Evolutionary conservation across 2,113 vertebrate genomes (phyloP).

Genomic region (Pangasianodon hypophthalmus): DNA sequence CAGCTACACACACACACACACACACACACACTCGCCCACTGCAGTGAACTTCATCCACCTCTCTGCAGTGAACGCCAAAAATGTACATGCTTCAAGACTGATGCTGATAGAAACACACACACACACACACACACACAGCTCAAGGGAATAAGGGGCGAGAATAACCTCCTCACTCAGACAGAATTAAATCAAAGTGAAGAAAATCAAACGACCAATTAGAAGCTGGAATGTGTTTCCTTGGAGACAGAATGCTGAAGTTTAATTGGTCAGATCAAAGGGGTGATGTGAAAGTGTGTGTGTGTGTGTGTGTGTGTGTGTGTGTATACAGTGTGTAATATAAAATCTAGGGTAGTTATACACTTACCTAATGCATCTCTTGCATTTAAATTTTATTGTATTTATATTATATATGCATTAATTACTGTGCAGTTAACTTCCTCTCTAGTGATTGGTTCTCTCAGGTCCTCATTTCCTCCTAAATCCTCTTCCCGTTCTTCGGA

Average conservation of each 20-base stretch:
- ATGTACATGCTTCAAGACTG: constrained; percentile 33
- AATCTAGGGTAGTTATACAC: background rate
- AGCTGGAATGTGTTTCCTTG: constrained; percentile 42
- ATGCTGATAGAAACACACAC: constrained; percentile 11
- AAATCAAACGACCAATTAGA: constrained; percentile 59
- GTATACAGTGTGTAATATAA: background rate
- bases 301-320: constrained; percentile 1
- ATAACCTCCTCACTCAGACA: constrained; percentile 50
- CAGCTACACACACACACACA: constrained; percentile 24
- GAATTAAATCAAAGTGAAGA: constrained; percentile 58
- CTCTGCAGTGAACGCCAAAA: constrained; percentile 42
- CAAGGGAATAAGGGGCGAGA: constrained; percentile 33
- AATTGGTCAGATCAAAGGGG: constrained; percentile 50
- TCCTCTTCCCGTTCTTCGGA: background rate
- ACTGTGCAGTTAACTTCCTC: background rate
- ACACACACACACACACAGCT: constrained; percentile 17
- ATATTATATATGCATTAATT: background rate
- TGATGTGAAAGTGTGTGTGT: background rate
- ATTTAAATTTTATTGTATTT: background rate
- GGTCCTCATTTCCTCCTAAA: background rate
- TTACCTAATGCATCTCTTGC: background rate
- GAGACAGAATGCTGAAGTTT: constrained; percentile 50
- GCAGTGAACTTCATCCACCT: constrained; percentile 25
- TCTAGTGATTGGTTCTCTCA: background rate
- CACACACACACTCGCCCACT: constrained; percentile 16